Evolutionary conservation across 1,140 invertebrate genomes (phyloP), one percentile per base, ranked within the genome.

Genomic region (Planococcus citri): DNA sequence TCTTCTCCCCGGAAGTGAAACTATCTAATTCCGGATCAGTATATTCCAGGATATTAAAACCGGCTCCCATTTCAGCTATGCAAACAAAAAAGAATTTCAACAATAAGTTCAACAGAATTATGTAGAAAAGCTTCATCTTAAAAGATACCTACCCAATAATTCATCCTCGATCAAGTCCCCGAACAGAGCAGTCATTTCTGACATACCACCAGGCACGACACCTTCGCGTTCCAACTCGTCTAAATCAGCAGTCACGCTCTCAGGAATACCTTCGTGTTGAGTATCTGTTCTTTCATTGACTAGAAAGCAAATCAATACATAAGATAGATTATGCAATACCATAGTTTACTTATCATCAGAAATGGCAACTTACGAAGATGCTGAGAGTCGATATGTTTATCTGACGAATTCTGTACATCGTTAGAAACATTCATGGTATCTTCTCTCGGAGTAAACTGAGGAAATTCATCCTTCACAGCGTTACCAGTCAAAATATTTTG

Each of bases 21-120:
- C 87, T 87, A 27, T 92, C 90, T n/a, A 95, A 80, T 79, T 96
- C 93, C 0, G 94, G 90, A 83, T 97, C 94, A 0, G 92, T 94
- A 80, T 95, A 97, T 78, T 95, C 91, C 41, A 97, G 78, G 75
- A 97, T 95, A 78, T 97, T 96, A 79, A 97, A 97, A 79, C 95
- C 93, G 76, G 92, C 88, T 17, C 92, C 92, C 82, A 94, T 90
- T 82, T 92, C 89, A 33, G 88, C 91, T 82, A 81, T 10, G 72
- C 72, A 25, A 14, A 72, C 68, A 68, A 80, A 73, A 83, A 75
- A 58, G 61, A n/a, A n/a, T 70, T 24, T 71, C 72, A 68, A 71
- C 68, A 33, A 22, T 71, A n/a, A 22, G 33, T 70, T 24, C 20
- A 29, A 27, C 9, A 58, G 24, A 22, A 22, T n/a, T n/a, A 69